phyloP scores from a whole-genome alignment of 2,113 vertebrate genomes.

The Suncus etruscus region DNA sequence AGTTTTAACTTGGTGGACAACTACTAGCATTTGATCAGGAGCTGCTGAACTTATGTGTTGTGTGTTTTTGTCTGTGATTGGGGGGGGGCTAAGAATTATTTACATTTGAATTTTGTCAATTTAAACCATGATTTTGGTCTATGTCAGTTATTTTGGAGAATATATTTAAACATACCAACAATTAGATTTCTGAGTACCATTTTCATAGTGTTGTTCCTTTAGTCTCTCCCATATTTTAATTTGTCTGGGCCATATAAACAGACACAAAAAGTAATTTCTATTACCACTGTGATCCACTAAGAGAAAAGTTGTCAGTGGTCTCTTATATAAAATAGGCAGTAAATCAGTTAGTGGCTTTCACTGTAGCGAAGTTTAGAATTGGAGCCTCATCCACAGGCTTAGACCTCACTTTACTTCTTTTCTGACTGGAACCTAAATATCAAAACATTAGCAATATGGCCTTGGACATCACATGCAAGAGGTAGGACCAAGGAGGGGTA shows the following conservation, averaged over 20 bases:
- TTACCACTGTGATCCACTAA: background rate
- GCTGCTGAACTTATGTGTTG: background rate
- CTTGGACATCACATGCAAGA: background rate
- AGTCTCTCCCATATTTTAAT: background rate
- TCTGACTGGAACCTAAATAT: slow-evolving; percentile 16
- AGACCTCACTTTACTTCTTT: background rate
- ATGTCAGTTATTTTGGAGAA: background rate
- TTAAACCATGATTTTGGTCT: background rate
- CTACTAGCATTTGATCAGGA: background rate
- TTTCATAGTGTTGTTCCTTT: slow-evolving; percentile 28
- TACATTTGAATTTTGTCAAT: background rate
- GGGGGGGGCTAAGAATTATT: background rate
- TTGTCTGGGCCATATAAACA: slow-evolving; percentile 11
- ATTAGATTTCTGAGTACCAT: background rate
- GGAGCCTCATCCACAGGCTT: background rate
- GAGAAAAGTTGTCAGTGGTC: slow-evolving; percentile 11
- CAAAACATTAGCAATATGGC: background rate
- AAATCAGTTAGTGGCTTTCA: background rate
- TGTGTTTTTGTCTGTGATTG: background rate
- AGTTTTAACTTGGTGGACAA: slow-evolving; percentile 10
- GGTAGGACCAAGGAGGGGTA: background rate
- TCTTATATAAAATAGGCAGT: background rate
- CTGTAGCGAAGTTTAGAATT: background rate
- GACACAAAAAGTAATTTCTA: background rate
- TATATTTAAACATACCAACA: background rate